Evolutionary conservation across 2,797 vertebrate genomes (phyloP).

Genomic region (Channallabes apus): DNA sequence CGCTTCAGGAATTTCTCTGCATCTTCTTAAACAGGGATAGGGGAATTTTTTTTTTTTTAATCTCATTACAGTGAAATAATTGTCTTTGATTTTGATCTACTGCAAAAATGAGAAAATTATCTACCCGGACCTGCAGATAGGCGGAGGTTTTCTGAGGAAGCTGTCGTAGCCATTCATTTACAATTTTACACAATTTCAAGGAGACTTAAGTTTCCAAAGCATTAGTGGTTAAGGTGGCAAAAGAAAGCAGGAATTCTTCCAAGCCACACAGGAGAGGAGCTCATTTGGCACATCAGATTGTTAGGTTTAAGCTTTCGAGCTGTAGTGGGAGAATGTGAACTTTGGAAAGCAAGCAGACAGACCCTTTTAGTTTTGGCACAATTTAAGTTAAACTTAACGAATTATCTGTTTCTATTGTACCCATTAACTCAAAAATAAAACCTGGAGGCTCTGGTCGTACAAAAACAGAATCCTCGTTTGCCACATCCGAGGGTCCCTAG

Average conservation of each 20-base stretch:
- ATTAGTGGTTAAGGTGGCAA: not conserved
- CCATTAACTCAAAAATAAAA: not conserved
- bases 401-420: not conserved
- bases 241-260: not conserved
- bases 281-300: not conserved
- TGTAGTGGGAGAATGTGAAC: not conserved
- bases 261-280: too few species aligned
- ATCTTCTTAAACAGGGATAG: not conserved
- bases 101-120: slow-evolving; percentile 32
- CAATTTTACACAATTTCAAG: not conserved
- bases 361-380: not conserved
- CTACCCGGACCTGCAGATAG: not conserved
- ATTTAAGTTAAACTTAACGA: not conserved
- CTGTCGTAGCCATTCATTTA: not conserved
- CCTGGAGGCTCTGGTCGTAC: not conserved
- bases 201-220: not conserved
- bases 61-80: not conserved
- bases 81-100: slow-evolving; percentile 13
- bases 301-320: not conserved
- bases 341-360: too few species aligned
- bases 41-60: too few species aligned
- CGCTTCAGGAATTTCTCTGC: slow-evolving; percentile 37
- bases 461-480: too few species aligned
- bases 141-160: not conserved
- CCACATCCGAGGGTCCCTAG: too few species aligned